Evolutionary conservation across 2,113 vertebrate species (phyloP), one percentile per base, ranked within the genome.

Genomic region (Grammomys dolichurus): DNA sequence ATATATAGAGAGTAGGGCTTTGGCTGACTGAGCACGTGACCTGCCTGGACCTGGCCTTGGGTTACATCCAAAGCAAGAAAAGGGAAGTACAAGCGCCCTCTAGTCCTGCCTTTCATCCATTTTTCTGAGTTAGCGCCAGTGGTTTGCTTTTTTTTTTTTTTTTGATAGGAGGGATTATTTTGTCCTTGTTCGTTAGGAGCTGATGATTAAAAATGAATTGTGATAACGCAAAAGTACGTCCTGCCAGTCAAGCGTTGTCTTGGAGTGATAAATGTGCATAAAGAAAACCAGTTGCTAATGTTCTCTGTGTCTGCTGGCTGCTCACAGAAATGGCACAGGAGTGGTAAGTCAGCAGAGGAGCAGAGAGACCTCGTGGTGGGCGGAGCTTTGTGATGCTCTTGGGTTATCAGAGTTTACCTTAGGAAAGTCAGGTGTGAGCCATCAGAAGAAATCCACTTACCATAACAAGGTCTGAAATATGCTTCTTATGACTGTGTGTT

Each of bases 121-220:
- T 60, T 84, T 92, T 33, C 84, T 91, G 5, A n/a, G 58, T 63
- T 24, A 89, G 70, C 80, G 10, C 65, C 77, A 63, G 65, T 56
- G 54, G n/a, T 36, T 92, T 81, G 20, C 56, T 22, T 26, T 13
- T 22, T 28, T 48, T 48, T 40, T 40, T 16, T 17, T 58, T 67
- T 92, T 54, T 3, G 82, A 33, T 12, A 60, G 76, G 12, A 80
- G 9, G 12, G 19, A 82, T 93, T 58, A 75, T 82, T 96, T 76
- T 90, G 67, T 84, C 40, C 33, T 75, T 93, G 72, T 85, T 40
- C 3, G n/a, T 76, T 51, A 58, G 26, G 78, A 93, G 40, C 70
- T 92, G 58, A 14, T 33, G 77, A n/a, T 54, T 90, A 72, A 81
- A 90, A 95, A 85, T 56, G 56, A 69, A n/a, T 87, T 84, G 78